Evolutionary conservation across 2,888 invertebrate genomes (phyloP).

Genomic region (Sisyra terminalis): DNA sequence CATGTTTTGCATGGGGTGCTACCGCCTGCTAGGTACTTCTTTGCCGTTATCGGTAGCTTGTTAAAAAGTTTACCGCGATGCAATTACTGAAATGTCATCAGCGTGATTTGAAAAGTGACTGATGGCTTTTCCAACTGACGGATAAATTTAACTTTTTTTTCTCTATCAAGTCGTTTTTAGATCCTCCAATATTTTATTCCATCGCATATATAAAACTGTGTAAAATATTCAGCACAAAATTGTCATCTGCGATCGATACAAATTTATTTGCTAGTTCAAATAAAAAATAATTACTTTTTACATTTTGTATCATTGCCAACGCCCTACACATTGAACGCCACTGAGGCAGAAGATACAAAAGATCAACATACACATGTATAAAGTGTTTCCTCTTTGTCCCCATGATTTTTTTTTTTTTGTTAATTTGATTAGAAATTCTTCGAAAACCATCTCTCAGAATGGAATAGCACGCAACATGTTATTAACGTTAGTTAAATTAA

Average conservation of each 20-base stretch:
- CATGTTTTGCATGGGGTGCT: conserved; percentile 1
- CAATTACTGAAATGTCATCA: conserved; percentile 10
- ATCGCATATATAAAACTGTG: background rate
- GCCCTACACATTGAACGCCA: too few species aligned
- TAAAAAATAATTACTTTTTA: background rate
- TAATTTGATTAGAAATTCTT: too few species aligned
- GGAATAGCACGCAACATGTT: too few species aligned
- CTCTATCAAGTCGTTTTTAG: background rate
- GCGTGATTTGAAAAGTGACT: conserved; percentile 7
- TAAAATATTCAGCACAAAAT: background rate
- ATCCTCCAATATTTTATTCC: background rate
- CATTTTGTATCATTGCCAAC: background rate
- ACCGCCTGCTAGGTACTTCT: background rate
- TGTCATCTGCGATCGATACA: background rate
- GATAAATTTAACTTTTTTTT: background rate
- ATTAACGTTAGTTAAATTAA: too few species aligned
- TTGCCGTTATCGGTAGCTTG: conserved; percentile 2
- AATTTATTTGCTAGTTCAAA: background rate
- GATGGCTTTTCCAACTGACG: conserved; percentile 4
- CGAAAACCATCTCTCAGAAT: too few species aligned
- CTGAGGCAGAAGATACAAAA: too few species aligned
- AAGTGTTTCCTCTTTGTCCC: too few species aligned
- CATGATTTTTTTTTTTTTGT: too few species aligned
- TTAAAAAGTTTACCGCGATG: conserved; percentile 4
- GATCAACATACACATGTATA: too few species aligned